Evolutionary conservation across 2,113 vertebrate species (phyloP).

Genomic region (Festucalex cinctus): DNA sequence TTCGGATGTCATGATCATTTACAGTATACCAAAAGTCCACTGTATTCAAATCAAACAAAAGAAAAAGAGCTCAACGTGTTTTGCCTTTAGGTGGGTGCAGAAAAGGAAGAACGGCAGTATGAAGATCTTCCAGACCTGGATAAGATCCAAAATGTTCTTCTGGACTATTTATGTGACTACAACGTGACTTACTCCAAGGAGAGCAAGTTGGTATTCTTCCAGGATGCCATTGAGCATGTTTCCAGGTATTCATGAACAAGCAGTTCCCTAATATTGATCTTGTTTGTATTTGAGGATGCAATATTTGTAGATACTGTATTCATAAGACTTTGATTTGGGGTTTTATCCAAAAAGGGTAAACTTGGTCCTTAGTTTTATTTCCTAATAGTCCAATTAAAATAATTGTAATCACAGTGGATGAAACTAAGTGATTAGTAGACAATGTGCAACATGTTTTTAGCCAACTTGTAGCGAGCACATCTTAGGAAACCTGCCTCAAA

Average conservation of each 20-base stretch:
- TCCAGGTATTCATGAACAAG: slow-evolving; percentile 66
- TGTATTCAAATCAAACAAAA: background rate
- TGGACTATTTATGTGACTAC: slow-evolving; percentile 84
- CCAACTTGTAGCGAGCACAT: no score
- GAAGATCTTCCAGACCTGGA: slow-evolving; percentile 77
- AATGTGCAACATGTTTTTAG: no score
- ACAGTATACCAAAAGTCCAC: background rate
- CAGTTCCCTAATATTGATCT: background rate
- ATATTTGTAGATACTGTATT: background rate
- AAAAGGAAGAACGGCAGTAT: slow-evolving; percentile 71
- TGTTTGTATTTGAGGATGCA: background rate
- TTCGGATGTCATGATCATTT: background rate
- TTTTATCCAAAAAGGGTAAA: no score
- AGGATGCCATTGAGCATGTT: slow-evolving; percentile 85
- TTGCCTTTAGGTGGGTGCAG: slow-evolving; percentile 52
- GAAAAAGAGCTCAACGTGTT: background rate
- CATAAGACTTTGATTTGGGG: background rate
- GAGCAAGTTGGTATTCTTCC: slow-evolving; percentile 84
- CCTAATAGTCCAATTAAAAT: no score
- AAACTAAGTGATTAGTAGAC: no score
- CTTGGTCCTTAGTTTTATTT: no score
- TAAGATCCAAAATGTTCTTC: slow-evolving; percentile 77
- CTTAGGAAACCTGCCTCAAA: no score
- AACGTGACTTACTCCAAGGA: slow-evolving; percentile 81
- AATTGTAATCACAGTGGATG: no score